A percentile compares a stretch with the other conserved stretches of the same genome.
These are phyloP conservation scores for Catocala fraxini DNA, from an alignment of 2,888 invertebrate genomes.

Conservation along the genomic window DNA sequence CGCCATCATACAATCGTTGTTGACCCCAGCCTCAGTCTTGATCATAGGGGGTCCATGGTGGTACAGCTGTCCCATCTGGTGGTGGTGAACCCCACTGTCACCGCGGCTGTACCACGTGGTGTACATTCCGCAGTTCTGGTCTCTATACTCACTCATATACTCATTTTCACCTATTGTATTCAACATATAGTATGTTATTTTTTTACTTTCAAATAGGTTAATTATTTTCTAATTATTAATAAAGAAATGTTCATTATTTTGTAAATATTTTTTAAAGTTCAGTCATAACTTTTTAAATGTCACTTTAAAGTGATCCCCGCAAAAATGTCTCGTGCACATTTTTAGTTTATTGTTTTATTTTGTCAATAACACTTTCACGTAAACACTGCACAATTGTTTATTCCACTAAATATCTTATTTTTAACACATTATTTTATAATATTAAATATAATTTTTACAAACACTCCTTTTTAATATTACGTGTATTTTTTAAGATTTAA, in stretches of 20 bases:
- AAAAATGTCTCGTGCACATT: constrained; percentile 33
- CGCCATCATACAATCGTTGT: constrained; percentile 90
- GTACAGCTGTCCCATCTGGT: constrained; percentile 86
- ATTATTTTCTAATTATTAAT: constrained; percentile 17
- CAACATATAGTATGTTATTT: constrained; percentile 47
- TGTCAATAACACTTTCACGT: constrained; percentile 17
- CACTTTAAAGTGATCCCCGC: constrained; percentile 24
- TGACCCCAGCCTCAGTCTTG: constrained; percentile 88
- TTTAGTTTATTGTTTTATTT: constrained; percentile 22
- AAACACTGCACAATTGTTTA: constrained; percentile 24
- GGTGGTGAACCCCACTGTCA: constrained; percentile 84
- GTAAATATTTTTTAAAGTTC: constrained; percentile 9
- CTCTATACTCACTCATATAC: constrained; percentile 81
- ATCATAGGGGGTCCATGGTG: constrained; percentile 88
- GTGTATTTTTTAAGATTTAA: neutral
- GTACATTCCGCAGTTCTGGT: constrained; percentile 82
- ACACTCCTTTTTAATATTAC: neutral
- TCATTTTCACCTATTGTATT: constrained; percentile 62
- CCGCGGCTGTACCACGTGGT: constrained; percentile 87
- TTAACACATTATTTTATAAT: neutral
- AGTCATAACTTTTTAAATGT: constrained; percentile 24
- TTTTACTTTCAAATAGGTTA: constrained; percentile 1
- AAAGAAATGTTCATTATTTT: constrained; percentile 27
- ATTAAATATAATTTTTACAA: neutral
- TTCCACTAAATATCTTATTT: neutral